Conservation (phyloP, 2,888 invertebrate genomes). For the Plebejus argus region DNA sequence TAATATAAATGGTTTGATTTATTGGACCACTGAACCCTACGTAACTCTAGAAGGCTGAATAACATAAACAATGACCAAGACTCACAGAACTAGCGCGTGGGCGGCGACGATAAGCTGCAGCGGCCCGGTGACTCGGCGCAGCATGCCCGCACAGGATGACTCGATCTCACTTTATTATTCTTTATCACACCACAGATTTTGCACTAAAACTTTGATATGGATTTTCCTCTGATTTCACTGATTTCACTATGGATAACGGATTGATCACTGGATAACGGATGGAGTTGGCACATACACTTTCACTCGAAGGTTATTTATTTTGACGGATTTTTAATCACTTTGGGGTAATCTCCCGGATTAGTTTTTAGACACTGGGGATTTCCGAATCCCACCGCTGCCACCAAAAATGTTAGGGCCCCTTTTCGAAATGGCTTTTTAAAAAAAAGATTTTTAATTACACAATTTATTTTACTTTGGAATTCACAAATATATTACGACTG, state of each 20-base stretch:
- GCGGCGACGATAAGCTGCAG: background rate
- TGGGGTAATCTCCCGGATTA: background rate
- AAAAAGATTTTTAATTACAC: background rate
- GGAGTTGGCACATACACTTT: background rate
- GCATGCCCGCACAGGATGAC: background rate
- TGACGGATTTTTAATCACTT: background rate
- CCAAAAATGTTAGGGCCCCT: background rate
- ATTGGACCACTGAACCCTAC: background rate
- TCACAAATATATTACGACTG: background rate
- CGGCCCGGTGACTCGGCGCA: background rate
- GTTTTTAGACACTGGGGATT: background rate
- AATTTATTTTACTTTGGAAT: background rate
- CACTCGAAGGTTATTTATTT: background rate
- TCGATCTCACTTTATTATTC: background rate
- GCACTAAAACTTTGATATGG: background rate
- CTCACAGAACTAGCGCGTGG: slow-evolving; percentile 1
- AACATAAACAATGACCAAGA: slow-evolving; percentile 2
- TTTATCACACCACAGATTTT: background rate
- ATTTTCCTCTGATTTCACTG: no score
- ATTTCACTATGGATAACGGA: no score
- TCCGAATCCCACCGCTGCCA: background rate
- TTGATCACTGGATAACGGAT: background rate
- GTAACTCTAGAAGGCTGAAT: background rate
- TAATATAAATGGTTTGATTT: background rate
- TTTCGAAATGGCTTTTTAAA: background rate